A percentile compares a stretch with the other conserved stretches of the same genome.
These are phyloP conservation scores for Oreohelix idahoensis DNA, from an alignment of 1,140 invertebrate species.

Conservation along the genomic window DNA sequence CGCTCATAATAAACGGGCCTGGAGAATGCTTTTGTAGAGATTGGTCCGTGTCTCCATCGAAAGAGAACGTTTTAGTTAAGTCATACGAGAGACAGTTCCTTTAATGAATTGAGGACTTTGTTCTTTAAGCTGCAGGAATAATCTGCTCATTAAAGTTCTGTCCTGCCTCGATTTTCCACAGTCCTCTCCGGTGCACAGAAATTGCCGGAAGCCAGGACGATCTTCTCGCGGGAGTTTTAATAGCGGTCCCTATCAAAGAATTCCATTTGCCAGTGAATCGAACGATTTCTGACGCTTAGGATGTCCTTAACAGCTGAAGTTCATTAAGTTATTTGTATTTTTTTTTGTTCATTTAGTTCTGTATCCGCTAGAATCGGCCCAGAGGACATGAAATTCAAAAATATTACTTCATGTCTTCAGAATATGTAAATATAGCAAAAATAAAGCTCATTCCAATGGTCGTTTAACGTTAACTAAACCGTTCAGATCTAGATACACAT, in stretches of 20 bases:
- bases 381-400: too few relatives aligned
- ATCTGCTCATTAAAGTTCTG: conserved; percentile 37
- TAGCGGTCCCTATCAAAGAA: conserved; percentile 35
- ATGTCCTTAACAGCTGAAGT: too few relatives aligned
- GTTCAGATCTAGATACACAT: too few relatives aligned
- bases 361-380: too few relatives aligned
- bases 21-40: conserved; percentile 2
- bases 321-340: too few relatives aligned
- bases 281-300: too few relatives aligned
- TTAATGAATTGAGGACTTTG: conserved; percentile 38
- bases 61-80: conserved; percentile 19
- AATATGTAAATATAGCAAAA: too few relatives aligned
- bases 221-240: conserved; percentile 29
- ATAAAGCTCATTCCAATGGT: too few relatives aligned
- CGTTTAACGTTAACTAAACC: too few relatives aligned
- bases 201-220: conserved; percentile 33
- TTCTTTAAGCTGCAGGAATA: conserved; percentile 34
- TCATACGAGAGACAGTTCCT: conserved; percentile 28
- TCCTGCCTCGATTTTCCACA: conserved; percentile 33
- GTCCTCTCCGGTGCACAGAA: conserved; percentile 24
- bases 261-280: conserved; percentile 33
- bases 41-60: conserved; percentile 8
- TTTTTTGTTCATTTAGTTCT: too few relatives aligned
- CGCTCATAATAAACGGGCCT: conserved; percentile 20
- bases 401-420: too few relatives aligned